Base-by-base conservation (phyloP, 2,797 vertebrate genomes). In the Gobio occitaniae region DNA sequence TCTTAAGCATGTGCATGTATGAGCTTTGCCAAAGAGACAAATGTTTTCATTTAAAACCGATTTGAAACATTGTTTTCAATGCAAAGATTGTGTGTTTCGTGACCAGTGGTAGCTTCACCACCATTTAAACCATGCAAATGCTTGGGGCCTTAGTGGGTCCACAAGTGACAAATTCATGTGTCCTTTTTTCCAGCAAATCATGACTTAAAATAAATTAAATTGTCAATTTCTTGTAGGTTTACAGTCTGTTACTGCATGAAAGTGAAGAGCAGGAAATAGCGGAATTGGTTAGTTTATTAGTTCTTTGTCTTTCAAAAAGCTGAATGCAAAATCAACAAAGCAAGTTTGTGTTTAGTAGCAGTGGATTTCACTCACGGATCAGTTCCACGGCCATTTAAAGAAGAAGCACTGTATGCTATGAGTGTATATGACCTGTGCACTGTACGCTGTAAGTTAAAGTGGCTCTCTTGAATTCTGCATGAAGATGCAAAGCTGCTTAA, bases 321-420 rank as follows among this genome's bases (percentile, higher is more conserved):
- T 36, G 32, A 36, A 36, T 36, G 32, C 32, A 36, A 36, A 36
- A 36, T 36, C 32, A 36, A 36, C n/a, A 47, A 78, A 47, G 56
- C 76, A 47, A 78, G 54, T 78, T 15, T 44, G 75, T 38, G 63
- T 78, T 78, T 78, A 78, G 76, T 16, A 78, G 76, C 56, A 7
- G n/a, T 78, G 76, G 76, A 78, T 63, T 47, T 47, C 59, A 78
- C 76, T 47, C 56, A 17, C 0, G 0, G 15, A 78, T 47, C 76
- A 63, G n/a, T 47, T 47, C 41, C 76, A 63, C 56, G 63, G 76
- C 56, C 76, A 29, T 78, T 78, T 63, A 78, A 78, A 78, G 15
- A 78, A 47, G 38, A 47, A 78, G 76, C 76, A 59, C 52, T 54
- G 72, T 54, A 75, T 75, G 71, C 48, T 41, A 76, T 21, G 29